Conservation (phyloP, 2,113 vertebrate species). For the Passer domesticus region DNA sequence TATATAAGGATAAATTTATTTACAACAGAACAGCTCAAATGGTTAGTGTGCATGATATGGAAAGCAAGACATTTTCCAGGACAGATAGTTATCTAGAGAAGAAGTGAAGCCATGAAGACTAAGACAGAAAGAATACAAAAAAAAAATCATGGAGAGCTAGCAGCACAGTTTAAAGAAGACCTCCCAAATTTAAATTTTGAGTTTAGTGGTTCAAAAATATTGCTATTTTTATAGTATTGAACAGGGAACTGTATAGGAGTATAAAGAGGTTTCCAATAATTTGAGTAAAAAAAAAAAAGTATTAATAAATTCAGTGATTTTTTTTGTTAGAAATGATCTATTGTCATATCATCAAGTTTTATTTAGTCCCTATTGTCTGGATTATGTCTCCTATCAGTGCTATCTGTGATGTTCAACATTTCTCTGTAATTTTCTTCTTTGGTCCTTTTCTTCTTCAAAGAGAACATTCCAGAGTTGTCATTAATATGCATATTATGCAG, state of each 20-base stretch:
- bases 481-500: neutral
- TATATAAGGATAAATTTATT: neutral
- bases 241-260: neutral
- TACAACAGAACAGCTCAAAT: neutral
- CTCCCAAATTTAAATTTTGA: neutral
- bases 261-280: neutral
- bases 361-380: neutral
- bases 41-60: neutral
- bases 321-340: neutral
- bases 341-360: neutral
- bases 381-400: neutral
- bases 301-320: neutral
- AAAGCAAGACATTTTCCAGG: neutral
- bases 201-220: neutral
- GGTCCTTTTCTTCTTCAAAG: neutral
- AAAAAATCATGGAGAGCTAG: neutral
- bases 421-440: neutral
- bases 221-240: neutral
- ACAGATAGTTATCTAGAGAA: neutral
- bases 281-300: neutral
- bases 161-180: neutral
- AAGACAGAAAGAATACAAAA: neutral
- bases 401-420: neutral
- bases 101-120: neutral
- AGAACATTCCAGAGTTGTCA: neutral